A percentile compares a stretch with the other conserved stretches of the same genome.
Evolutionary conservation across 2,888 invertebrate genomes (phyloP).

Genomic region (Embidobia sp.): DNA sequence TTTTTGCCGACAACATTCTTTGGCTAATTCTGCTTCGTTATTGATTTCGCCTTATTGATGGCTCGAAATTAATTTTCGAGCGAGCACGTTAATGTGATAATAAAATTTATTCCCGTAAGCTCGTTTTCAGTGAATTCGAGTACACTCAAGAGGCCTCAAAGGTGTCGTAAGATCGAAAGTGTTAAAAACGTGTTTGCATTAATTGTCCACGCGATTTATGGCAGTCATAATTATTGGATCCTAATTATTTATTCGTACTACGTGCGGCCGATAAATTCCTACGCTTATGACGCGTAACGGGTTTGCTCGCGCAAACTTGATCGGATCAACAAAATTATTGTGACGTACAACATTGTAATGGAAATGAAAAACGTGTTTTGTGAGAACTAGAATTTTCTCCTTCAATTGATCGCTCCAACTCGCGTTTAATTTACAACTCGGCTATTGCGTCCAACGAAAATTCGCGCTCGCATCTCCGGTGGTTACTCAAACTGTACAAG

Average conservation of each 20-base stretch:
- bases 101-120: background rate
- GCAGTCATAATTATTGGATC: background rate
- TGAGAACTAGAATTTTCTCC: background rate
- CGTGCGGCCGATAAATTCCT: background rate
- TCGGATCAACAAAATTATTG: background rate
- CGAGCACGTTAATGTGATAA: background rate
- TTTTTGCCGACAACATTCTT: slow-evolving; percentile 1
- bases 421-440: background rate
- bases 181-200: background rate
- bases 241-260: background rate
- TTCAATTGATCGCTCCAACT: background rate
- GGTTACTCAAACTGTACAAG: background rate
- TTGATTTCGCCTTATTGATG: slow-evolving; percentile 1
- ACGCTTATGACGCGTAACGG: background rate
- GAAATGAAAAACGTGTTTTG: background rate
- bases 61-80: slow-evolving; percentile 4
- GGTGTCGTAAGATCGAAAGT: background rate
- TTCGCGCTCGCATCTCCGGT: no score
- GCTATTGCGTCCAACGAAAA: background rate
- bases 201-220: background rate
- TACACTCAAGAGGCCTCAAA: no score
- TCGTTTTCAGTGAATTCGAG: no score
- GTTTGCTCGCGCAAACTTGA: background rate
- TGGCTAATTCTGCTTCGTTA: background rate
- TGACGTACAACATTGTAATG: no score